Conservation (phyloP, 2,113 vertebrate species). For the Grammomys surdaster region DNA sequence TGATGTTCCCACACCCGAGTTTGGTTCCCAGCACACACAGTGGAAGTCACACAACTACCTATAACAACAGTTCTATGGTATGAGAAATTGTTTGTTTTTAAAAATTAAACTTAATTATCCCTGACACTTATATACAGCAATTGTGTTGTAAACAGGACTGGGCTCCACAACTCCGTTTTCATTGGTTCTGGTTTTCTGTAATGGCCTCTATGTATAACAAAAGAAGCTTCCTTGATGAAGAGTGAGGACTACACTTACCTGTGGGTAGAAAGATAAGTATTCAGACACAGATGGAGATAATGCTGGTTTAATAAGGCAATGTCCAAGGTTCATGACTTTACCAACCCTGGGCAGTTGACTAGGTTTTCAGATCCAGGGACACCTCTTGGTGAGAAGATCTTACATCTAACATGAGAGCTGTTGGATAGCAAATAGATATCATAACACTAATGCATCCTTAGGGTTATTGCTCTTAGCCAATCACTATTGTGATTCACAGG, state of each 20-base stretch:
- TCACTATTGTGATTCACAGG: not conserved
- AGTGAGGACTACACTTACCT: not conserved
- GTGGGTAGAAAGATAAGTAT: not conserved
- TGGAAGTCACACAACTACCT: not conserved
- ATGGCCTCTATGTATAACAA: not conserved
- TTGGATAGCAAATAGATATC: not conserved
- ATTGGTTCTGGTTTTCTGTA: not conserved
- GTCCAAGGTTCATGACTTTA: not conserved
- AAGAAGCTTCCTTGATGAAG: not conserved
- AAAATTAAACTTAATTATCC: not conserved
- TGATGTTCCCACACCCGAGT: not conserved
- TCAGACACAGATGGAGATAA: not conserved
- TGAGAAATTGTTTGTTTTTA: not conserved
- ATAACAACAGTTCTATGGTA: not conserved
- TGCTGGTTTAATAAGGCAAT: not conserved
- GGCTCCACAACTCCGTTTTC: not conserved
- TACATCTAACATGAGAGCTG: not conserved
- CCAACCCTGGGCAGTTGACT: not conserved
- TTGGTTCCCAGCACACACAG: not conserved
- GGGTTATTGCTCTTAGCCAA: not conserved
- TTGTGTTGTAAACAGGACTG: not conserved
- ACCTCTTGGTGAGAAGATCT: not conserved
- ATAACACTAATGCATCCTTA: not conserved
- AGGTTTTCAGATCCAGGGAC: not conserved
- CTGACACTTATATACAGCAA: not conserved